Base-by-base conservation (phyloP, 2,797 vertebrate species). In the Selene dorsalis region DNA sequence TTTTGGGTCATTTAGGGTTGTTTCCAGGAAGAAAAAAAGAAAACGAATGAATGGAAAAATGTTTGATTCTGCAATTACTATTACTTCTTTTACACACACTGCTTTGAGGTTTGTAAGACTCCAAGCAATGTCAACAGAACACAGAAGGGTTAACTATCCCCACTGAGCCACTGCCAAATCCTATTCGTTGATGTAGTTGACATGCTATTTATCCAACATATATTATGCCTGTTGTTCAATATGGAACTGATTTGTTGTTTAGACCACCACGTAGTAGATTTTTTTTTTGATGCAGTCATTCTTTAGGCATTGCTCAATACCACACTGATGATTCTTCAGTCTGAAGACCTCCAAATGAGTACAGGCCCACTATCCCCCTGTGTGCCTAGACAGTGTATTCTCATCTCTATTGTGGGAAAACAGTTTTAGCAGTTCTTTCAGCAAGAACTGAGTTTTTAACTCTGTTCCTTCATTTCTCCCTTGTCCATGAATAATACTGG, bases 371-470 rank as follows among this genome's bases (percentile, higher is more conserved):
- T n/a, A 78, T 84, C 71, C 58, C 73, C 73, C 67, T 80, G 75
- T 78, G 82, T 50, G 80, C 69, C 79, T 70, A 30, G 67, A 50
- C 38, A 58, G 41, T 69, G 43, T 68, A 82, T 84, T 90, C 84
- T 70, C 83, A 78, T 88, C 83, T 88, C 71, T 89, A 18, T 75
- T 89, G 91, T 89, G 89, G 88, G 76, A 76, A 86, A 87, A 65
- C 73, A 64, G 13, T 89, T 86, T 66, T 77, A 87, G 79, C 73
- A 70, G 82, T 75, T 85, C 63, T 89, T 86, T 84, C 70, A 71
- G 72, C 59, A 41, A 53, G 69, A 80, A 68, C 60, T 90, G 85
- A 82, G 75, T 90, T 88, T 83, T 73, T 66, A 56, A 66, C 76
- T 68, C 59, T 82, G 63, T 43, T 83, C 71, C 69, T 76, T 77